Evolutionary conservation across 1,140 invertebrate species (phyloP).

Genomic region (Aculops lycopersici): DNA sequence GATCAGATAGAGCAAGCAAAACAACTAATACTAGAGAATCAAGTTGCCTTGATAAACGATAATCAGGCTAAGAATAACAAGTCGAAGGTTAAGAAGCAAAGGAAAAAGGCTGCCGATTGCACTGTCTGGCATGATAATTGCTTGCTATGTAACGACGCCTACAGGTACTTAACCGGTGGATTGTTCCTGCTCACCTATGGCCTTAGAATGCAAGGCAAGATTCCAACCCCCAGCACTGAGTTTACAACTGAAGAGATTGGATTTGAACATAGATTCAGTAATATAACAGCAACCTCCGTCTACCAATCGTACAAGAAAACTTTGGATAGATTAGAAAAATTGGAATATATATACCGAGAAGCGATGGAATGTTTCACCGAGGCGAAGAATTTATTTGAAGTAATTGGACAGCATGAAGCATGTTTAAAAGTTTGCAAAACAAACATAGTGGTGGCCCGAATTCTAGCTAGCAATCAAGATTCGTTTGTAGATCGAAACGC

Average conservation of each 20-base stretch:
- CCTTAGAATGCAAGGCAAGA: slow-evolving; percentile 30
- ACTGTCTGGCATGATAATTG: too few relatives aligned
- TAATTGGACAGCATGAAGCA: slow-evolving; percentile 40
- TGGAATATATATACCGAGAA: slow-evolving; percentile 30
- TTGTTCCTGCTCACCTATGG: slow-evolving; percentile 43
- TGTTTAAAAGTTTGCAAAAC: slow-evolving; percentile 62
- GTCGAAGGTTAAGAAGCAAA: slow-evolving; percentile 14
- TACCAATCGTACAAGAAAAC: slow-evolving; percentile 49
- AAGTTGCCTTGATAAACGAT: slow-evolving; percentile 19
- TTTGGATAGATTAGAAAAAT: slow-evolving; percentile 24
- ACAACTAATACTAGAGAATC: slow-evolving; percentile 40
- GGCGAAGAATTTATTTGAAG: slow-evolving; percentile 47
- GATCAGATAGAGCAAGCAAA: slow-evolving; percentile 62
- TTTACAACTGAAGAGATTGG: slow-evolving; percentile 75
- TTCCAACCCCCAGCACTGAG: slow-evolving; percentile 39
- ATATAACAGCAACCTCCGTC: slow-evolving; percentile 59
- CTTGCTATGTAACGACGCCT: too few relatives aligned
- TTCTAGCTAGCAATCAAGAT: slow-evolving; percentile 26
- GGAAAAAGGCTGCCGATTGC: slow-evolving; percentile 43
- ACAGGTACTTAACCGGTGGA: slow-evolving; percentile 70
- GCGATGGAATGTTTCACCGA: slow-evolving; percentile 69
- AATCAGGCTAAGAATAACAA: slow-evolving; percentile 22
- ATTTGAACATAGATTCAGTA: slow-evolving; percentile 63
- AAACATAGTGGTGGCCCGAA: slow-evolving; percentile 71
- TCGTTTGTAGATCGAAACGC: too few relatives aligned